Percentiles rank a stretch among this genome's conserved stretches.
Evolutionary conservation across 2,888 invertebrate species (phyloP).

Genomic region (Escarpia spicata): DNA sequence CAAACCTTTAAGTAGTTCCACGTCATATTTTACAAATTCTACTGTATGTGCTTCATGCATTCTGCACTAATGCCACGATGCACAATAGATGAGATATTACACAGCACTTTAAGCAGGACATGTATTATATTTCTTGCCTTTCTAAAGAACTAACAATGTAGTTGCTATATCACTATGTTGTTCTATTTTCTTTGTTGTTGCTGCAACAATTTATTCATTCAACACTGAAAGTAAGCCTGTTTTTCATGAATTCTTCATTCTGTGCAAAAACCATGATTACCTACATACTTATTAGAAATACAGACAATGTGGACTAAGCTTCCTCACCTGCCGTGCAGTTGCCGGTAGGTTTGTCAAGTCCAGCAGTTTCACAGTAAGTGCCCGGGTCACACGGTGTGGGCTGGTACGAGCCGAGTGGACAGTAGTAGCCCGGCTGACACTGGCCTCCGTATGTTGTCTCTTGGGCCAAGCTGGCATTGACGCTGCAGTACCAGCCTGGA

Average conservation of each 20-base stretch:
- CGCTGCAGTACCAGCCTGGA: conserved; percentile 61
- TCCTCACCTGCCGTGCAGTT: conserved; percentile 58
- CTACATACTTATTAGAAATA: background rate
- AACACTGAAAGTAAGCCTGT: background rate
- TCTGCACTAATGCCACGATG: background rate
- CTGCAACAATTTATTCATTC: background rate
- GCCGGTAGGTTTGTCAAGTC: conserved; percentile 53
- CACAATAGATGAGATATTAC: background rate
- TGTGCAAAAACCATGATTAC: background rate
- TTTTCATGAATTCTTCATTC: background rate
- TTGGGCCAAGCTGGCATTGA: conserved; percentile 49
- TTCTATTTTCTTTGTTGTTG: too few species aligned
- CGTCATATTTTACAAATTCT: background rate
- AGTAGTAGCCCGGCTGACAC: conserved; percentile 58
- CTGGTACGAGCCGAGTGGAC: conserved; percentile 54
- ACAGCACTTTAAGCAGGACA: background rate
- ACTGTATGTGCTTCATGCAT: background rate
- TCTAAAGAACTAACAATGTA: background rate
- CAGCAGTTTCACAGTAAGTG: conserved; percentile 50
- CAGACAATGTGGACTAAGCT: background rate
- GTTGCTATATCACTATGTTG: background rate
- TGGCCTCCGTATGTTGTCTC: conserved; percentile 54
- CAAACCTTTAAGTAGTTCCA: too few species aligned
- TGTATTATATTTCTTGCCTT: background rate
- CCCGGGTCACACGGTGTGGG: conserved; percentile 55